Evolutionary conservation across 2,113 vertebrate genomes (phyloP).

Genomic region (Lasiurus borealis): DNA sequence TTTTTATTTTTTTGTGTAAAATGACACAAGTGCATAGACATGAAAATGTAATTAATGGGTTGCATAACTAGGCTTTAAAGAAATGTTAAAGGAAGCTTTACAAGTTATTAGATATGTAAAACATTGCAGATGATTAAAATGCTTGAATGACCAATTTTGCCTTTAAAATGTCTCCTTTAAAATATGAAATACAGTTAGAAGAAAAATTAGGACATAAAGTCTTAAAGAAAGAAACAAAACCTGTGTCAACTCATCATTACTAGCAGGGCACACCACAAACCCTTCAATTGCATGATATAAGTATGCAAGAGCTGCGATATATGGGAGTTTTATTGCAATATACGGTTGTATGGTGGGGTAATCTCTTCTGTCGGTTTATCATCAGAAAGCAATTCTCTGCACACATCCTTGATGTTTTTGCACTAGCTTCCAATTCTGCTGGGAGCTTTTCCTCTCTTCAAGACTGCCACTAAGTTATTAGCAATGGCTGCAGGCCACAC

Average conservation of each 20-base stretch:
- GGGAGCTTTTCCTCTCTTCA: slow-evolving; percentile 45
- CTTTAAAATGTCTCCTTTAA: not conserved
- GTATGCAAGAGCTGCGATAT: not conserved
- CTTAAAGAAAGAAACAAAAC: not conserved
- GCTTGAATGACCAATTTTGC: not conserved
- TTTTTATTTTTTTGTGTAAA: not conserved
- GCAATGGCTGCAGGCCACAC: not conserved
- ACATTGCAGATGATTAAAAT: not conserved
- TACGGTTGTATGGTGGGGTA: not conserved
- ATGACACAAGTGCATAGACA: not conserved
- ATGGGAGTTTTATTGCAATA: not conserved
- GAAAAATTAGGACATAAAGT: not conserved
- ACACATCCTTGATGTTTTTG: not conserved
- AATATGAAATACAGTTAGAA: not conserved
- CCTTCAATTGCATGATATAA: not conserved
- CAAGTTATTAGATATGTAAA: not conserved
- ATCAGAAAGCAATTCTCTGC: not conserved
- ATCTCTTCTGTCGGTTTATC: not conserved
- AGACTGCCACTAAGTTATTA: not conserved
- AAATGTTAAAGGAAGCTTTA: not conserved
- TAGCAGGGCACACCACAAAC: not conserved
- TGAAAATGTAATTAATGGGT: not conserved
- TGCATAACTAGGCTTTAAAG: not conserved
- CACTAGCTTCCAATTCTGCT: not conserved
- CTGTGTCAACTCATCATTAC: not conserved